Evolutionary conservation across 2,797 vertebrate genomes (phyloP).

Genomic region (Diplodus sargus): DNA sequence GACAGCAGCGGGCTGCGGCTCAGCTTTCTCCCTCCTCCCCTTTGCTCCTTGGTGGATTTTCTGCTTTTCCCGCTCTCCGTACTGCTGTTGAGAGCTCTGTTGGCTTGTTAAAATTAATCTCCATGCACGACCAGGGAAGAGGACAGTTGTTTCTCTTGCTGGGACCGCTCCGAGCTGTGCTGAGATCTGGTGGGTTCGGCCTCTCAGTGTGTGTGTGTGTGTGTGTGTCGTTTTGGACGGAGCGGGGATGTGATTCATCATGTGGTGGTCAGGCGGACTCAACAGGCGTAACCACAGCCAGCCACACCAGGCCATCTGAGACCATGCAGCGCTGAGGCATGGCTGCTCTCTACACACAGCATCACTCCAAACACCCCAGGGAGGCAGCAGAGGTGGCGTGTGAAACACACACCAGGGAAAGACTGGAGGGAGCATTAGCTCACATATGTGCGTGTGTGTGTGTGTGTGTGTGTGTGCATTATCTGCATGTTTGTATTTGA

Average conservation of each 20-base stretch:
- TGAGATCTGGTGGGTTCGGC: conserved; percentile 54
- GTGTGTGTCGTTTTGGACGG: conserved; percentile 65
- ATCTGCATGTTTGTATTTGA: conserved; percentile 19
- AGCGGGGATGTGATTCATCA: conserved; percentile 84
- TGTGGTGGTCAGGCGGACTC: conserved; percentile 83
- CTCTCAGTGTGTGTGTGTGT: conserved; percentile 27
- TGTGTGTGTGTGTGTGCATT: conserved; percentile 2
- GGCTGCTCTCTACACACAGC: conserved; percentile 73
- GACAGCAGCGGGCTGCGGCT: conserved; percentile 77
- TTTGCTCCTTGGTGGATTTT: conserved; percentile 74
- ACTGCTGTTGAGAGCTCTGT: conserved; percentile 68
- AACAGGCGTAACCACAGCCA: conserved; percentile 84
- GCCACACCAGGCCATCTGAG: conserved; percentile 84
- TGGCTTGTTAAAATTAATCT: conserved; percentile 81
- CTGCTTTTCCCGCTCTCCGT: conserved; percentile 64
- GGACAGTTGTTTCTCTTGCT: conserved; percentile 72
- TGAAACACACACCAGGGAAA: conserved; percentile 71
- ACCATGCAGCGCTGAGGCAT: conserved; percentile 71
- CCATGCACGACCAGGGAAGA: conserved; percentile 61
- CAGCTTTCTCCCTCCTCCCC: conserved; percentile 70
- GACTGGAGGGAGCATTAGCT: conserved; percentile 57
- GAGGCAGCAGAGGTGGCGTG: conserved; percentile 69
- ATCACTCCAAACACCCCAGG: conserved; percentile 66
- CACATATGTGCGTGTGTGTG: conserved; percentile 43
- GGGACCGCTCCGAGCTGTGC: conserved; percentile 58